Evolutionary conservation across 2,113 vertebrate genomes (phyloP), one percentile per base, ranked within the genome.

Genomic region (Melanostigma gelatinosum): DNA sequence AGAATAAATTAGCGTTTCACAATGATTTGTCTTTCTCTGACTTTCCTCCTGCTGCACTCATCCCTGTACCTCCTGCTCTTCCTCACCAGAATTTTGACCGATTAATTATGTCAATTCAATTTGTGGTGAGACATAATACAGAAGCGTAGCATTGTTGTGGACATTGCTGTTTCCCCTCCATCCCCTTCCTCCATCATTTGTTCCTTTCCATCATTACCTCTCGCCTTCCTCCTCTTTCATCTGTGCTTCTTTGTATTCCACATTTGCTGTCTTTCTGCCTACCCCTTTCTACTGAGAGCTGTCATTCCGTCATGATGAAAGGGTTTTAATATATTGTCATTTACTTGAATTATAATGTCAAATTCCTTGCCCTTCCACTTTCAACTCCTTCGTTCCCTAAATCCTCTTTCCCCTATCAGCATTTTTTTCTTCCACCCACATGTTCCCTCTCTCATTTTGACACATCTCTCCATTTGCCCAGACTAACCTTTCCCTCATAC

Each of bases 41-140:
- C 50, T 11, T 65, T 79, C 64, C 9, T 40, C 20, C 27, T 54
- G 75, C 15, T 70, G 34, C 38, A 6, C 38, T 80, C 34, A 12
- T 69, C 50, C 24, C 46, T 38, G 55, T 62, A 27, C 48, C 36
- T 62, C 13, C 10, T 27, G 4, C 0, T 42, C 54, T 29, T 27
- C 24, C 36, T 15, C 6, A 24, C 22, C 55, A 48, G 20, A 67
- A 75, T 87, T 71, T 34, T 29, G 11, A 1, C 27, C 72, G 11
- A 72, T 77, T 76, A 20, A 74, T 34, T 64, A 34, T 42, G 55
- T 11, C 38, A 40, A 88, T 77, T 85, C 32, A 66, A 32, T 80
- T 79, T 64, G 29, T 6, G 34, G n/a, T 0, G 29, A 48, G 57
- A 46, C 72, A 58, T 57, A 63, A 64, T 8, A 18, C 50, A 40